Evolutionary conservation across 2,888 invertebrate species (phyloP).

Genomic region (Calliopum simillimum): DNA sequence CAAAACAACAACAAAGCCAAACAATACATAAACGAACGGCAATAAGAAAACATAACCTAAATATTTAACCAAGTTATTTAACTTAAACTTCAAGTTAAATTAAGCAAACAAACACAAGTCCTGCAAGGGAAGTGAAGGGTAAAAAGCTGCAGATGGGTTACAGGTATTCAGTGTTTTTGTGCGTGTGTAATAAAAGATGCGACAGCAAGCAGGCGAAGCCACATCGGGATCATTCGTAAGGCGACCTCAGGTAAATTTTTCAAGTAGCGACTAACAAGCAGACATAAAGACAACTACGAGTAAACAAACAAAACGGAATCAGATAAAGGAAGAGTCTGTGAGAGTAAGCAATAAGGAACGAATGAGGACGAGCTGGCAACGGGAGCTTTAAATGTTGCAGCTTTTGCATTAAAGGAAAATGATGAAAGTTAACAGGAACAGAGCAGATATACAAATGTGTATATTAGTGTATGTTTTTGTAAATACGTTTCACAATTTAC

Average conservation of each 20-base stretch:
- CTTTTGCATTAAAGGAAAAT: background rate
- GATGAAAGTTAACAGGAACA: background rate
- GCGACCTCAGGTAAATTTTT: constrained; percentile 50
- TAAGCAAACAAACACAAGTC: constrained; percentile 49
- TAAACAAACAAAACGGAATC: background rate
- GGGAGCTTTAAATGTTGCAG: background rate
- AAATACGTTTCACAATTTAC: background rate
- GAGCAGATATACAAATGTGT: background rate
- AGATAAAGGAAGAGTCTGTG: background rate
- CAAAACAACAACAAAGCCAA: constrained; percentile 23
- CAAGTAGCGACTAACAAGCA: background rate
- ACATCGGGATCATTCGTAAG: constrained; percentile 45
- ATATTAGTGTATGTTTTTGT: constrained; percentile 8
- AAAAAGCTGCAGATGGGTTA: no score
- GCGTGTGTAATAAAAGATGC: constrained; percentile 18
- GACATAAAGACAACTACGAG: background rate
- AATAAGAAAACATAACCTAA: constrained; percentile 46
- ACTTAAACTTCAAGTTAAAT: constrained; percentile 54
- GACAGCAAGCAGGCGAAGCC: constrained; percentile 46
- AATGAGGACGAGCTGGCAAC: background rate
- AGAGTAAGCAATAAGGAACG: background rate
- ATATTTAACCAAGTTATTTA: constrained; percentile 51
- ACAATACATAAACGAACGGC: constrained; percentile 36
- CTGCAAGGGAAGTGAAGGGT: background rate
- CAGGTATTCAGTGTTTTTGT: background rate